Evolutionary conservation across 2,113 vertebrate species (phyloP), one percentile per base, ranked within the genome.

Genomic region (Petroica traversi): DNA sequence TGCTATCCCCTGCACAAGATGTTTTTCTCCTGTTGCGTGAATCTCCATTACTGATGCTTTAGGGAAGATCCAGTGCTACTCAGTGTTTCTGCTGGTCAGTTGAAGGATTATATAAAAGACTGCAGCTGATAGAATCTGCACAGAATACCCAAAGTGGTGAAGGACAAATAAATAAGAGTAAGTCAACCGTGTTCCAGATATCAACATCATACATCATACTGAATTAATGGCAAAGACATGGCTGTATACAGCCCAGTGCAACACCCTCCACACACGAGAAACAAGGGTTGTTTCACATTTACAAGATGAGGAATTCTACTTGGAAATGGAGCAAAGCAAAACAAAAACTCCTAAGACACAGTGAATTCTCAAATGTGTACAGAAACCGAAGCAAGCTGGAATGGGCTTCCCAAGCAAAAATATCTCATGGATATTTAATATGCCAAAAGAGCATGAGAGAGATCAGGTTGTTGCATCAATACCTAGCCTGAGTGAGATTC

Each of bases 281-380:
- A 69, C 14, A 23, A 74, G 31, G 23, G 26, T 19, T 46, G 12
- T 34, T 71, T 54, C 34, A 19, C 38, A 69, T 46, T 46, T 45
- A 68, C 6, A 69, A 34, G 34, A 58, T 10, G 19, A 75, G 14
- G 54, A 78, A 66, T 36, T 72, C 48, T 28, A 10, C 48, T 55
- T 66, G 46, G 58, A 85, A 88, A 92, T 33, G 11, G 52, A 91
- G 61, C 36, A 77, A 74, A 80, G 13, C 1, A 3, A 77, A 92
- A 80, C 25, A 84, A 66, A 74, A 51, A 59, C 36, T 81, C 78
- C 40, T 75, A 75, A 85, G 51, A 40, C 58, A 40, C 1, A 18
- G 8, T 19, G 46, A 92, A 79, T 41, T 68, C 58, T 61, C 48
- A 66, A 71, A 59, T 0, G 5, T 0, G 0, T 25, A 55, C 0